Evolutionary conservation across 2,113 vertebrate species (phyloP).

Genomic region (Chinchilla lanigera): DNA sequence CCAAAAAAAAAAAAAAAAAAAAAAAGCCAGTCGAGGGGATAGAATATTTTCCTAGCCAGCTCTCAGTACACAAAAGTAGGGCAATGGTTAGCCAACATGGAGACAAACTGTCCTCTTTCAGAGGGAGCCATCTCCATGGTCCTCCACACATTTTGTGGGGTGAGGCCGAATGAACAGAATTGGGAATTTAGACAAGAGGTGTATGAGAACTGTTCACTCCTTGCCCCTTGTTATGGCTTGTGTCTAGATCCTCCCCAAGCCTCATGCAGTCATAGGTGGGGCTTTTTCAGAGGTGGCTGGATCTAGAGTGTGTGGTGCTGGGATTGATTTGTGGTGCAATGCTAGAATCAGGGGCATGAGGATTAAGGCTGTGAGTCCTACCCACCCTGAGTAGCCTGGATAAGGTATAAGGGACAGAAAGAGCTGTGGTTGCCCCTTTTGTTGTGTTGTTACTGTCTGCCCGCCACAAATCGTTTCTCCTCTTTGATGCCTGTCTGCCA

Average conservation of each 20-base stretch:
- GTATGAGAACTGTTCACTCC: neutral
- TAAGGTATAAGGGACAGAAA: neutral
- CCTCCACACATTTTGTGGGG: neutral
- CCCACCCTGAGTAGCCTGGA: neutral
- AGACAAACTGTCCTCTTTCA: neutral
- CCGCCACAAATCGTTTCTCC: neutral
- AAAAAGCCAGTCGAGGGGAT: neutral
- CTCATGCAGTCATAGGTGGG: neutral
- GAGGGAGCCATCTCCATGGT: neutral
- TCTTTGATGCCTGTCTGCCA: neutral
- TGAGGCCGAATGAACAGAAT: neutral
- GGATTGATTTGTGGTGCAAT: neutral
- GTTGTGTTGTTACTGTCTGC: neutral
- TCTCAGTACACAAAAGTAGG: neutral
- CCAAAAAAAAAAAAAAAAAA: no score
- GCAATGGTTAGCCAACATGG: neutral
- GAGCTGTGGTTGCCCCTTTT: neutral
- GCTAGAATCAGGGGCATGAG: neutral
- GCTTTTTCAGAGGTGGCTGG: neutral
- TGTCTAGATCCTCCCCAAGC: neutral
- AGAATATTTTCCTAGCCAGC: neutral
- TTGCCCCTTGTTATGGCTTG: neutral
- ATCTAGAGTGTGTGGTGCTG: neutral
- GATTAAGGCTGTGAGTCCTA: neutral
- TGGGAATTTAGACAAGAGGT: neutral